phyloP scores from a whole-genome alignment of 2,797 vertebrate species.

The Anguilla anguilla region DNA sequence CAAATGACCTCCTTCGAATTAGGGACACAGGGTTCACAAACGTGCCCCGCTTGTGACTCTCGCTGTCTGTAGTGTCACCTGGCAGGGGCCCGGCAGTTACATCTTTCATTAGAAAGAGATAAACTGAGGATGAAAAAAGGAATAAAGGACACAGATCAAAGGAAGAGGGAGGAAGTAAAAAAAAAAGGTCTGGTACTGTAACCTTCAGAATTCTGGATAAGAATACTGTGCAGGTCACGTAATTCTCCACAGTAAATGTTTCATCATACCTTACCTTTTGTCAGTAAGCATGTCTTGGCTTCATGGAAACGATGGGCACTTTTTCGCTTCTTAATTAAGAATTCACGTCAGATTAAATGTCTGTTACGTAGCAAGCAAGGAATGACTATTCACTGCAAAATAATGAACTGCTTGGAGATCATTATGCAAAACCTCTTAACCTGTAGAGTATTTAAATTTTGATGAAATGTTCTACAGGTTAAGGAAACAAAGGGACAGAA shows the following conservation, averaged over 20 bases:
- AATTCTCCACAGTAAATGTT: neutral
- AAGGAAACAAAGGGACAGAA: neutral
- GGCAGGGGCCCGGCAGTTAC: neutral
- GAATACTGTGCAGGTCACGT: neutral
- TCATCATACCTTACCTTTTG: neutral
- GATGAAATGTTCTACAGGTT: neutral
- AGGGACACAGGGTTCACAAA: neutral
- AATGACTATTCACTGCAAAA: neutral
- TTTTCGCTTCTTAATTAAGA: neutral
- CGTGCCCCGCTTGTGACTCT: neutral
- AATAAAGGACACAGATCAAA: neutral
- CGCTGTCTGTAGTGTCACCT: neutral
- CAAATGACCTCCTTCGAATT: neutral
- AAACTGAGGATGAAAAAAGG: neutral
- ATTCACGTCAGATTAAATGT: neutral
- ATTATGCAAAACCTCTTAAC: neutral
- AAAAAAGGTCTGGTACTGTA: neutral
- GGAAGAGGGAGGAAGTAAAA: neutral
- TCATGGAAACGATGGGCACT: neutral
- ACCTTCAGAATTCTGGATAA: neutral
- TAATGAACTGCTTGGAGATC: constrained; percentile 4
- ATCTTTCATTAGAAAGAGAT: constrained; percentile 1
- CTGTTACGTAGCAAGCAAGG: neutral
- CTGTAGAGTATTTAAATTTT: neutral
- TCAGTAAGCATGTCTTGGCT: neutral